A percentile compares a stretch with the other conserved stretches of the same genome.
phyloP scores from a whole-genome alignment of 2,797 vertebrate species.

The Myripristis murdjan region DNA sequence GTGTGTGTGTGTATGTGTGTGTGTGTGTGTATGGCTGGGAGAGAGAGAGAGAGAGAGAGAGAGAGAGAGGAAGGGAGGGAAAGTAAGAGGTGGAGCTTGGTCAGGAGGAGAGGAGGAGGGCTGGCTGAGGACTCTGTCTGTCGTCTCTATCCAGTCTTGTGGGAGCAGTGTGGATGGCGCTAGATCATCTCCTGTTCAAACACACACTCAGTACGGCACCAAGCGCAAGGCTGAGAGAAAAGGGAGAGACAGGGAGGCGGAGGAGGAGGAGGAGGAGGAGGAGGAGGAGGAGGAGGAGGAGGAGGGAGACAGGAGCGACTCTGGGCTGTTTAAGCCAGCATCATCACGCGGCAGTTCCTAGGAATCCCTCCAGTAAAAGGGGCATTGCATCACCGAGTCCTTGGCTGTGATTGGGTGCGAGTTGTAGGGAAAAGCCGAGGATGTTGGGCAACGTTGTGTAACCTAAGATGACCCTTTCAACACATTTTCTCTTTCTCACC shows the following conservation, averaged over 20 bases:
- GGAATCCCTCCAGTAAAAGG: conserved; percentile 94
- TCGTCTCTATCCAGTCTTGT: conserved; percentile 73
- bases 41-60: conserved; percentile 25
- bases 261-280: conserved; percentile 33
- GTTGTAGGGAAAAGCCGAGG: conserved; percentile 73
- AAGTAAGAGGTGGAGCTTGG: conserved; percentile 78
- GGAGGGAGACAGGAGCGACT: conserved; percentile 76
- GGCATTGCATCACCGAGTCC: conserved; percentile 85
- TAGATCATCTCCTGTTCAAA: conserved; percentile 74
- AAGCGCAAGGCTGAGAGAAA: conserved; percentile 62
- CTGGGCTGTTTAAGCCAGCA: conserved; percentile 84
- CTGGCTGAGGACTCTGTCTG: conserved; percentile 73
- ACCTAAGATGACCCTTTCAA: conserved; percentile 87
- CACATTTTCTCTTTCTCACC: conserved; percentile 75
- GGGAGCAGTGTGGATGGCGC: conserved; percentile 76
- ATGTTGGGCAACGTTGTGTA: conserved; percentile 77
- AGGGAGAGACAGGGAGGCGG: conserved; percentile 29
- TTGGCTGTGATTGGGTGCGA: conserved; percentile 89
- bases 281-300: conserved; percentile 40
- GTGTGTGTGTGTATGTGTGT: no score
- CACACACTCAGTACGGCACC: conserved; percentile 23
- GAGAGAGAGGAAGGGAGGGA: conserved; percentile 51
- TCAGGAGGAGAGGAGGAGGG: conserved; percentile 59
- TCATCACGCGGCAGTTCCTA: conserved; percentile 89
- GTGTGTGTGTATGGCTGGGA: no score